Conservation (phyloP, 2,888 invertebrate genomes). For the Diarsia rubi region DNA sequence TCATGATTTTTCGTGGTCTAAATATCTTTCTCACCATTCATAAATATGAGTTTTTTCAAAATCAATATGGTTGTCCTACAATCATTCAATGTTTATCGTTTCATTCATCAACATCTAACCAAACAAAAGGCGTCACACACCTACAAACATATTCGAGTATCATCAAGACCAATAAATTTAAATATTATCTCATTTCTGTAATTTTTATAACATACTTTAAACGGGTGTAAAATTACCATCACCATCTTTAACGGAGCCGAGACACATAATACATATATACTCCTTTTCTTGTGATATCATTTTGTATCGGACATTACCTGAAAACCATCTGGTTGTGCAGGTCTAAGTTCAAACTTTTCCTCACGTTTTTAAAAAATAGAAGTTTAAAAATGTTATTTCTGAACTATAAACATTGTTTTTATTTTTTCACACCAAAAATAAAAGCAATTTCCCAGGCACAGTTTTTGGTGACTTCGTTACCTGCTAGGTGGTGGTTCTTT, state of each 20-base stretch:
- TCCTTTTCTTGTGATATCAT: no score
- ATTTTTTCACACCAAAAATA: neutral
- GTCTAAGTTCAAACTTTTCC: neutral
- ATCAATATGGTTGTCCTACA: constrained; percentile 2
- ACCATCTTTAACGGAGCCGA: no score
- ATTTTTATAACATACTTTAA: neutral
- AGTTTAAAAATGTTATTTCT: neutral
- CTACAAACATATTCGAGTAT: neutral
- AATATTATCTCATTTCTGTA: no score
- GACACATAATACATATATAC: no score
- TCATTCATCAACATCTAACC: neutral
- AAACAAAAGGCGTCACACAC: neutral
- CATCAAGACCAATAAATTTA: neutral
- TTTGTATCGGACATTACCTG: neutral
- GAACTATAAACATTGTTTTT: no score
- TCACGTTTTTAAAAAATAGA: neutral
- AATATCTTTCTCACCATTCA: constrained; percentile 21
- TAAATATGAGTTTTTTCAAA: constrained; percentile 13
- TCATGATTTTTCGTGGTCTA: neutral
- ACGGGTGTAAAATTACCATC: neutral
- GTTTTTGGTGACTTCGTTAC: neutral
- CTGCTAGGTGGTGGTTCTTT: neutral
- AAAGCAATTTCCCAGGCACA: neutral
- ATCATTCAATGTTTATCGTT: neutral
- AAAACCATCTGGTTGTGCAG: neutral